Evolutionary conservation across 2,888 invertebrate species (phyloP).

Genomic region (Anoplius nigerrimus): DNA sequence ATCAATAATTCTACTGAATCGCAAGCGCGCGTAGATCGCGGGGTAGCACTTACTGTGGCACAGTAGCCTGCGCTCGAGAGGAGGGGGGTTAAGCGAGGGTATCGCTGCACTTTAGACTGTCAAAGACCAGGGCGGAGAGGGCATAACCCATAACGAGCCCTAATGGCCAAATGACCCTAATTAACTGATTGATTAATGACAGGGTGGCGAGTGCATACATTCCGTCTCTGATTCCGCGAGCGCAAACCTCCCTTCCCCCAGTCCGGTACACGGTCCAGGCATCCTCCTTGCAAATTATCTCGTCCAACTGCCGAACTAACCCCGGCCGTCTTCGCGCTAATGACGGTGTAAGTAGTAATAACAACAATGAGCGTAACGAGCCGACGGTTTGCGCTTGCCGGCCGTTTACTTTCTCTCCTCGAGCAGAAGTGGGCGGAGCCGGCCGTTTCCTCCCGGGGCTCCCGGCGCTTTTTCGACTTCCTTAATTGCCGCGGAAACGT

Average conservation of each 20-base stretch:
- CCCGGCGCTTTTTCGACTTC: neutral
- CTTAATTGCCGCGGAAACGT: neutral
- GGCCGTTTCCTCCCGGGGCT: conserved; percentile 1
- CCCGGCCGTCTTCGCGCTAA: conserved; percentile 14
- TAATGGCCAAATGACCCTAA: conserved; percentile 52
- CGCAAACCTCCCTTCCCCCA: conserved; percentile 13
- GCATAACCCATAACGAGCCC: conserved; percentile 36
- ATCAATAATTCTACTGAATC: conserved; percentile 3
- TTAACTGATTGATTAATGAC: conserved; percentile 62
- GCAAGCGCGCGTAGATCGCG: neutral
- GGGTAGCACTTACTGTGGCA: conserved; percentile 28
- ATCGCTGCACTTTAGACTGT: conserved; percentile 33
- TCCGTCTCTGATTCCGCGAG: conserved; percentile 39
- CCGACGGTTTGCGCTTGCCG: conserved; percentile 7
- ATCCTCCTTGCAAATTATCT: conserved; percentile 26
- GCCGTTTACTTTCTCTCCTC: conserved; percentile 9
- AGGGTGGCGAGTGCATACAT: conserved; percentile 32
- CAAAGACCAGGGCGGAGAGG: conserved; percentile 32
- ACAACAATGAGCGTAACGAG: conserved; percentile 12
- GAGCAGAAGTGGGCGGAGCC: neutral
- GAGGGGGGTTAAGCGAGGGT: no score
- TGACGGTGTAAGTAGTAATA: conserved; percentile 3
- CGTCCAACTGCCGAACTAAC: conserved; percentile 13
- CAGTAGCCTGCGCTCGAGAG: conserved; percentile 11
- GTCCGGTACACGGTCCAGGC: conserved; percentile 7